These are phyloP conservation scores for Acrocephalus kingi DNA, from an alignment of 2,113 vertebrate species.

Conservation along the genomic window DNA sequence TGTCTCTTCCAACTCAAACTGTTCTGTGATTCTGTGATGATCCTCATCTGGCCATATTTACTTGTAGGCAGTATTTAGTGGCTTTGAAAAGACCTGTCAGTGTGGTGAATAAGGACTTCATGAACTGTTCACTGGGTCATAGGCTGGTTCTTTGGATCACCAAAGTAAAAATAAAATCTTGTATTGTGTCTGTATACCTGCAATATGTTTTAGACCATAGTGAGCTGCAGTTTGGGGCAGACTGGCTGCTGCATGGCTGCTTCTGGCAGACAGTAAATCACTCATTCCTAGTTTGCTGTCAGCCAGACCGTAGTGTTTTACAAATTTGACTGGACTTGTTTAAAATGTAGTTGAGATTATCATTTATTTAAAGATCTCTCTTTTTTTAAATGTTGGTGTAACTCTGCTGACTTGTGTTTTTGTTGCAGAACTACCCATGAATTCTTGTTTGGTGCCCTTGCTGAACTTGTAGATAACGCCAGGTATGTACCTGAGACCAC, in stretches of 20 bases:
- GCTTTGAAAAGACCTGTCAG: background rate
- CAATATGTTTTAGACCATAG: accelerated
- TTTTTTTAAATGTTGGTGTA: background rate
- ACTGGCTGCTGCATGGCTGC: background rate
- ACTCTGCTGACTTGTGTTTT: conserved; percentile 57
- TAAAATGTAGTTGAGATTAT: background rate
- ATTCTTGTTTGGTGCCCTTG: conserved; percentile 97
- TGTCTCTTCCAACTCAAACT: background rate
- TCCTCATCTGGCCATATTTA: background rate
- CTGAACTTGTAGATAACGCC: conserved; percentile 97
- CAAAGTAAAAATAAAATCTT: too few relatives aligned
- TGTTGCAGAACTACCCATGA: conserved; percentile 93
- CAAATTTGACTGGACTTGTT: background rate
- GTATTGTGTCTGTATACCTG: background rate
- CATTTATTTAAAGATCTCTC: background rate
- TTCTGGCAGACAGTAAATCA: background rate
- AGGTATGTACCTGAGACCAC: conserved; percentile 80
- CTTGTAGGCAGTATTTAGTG: background rate
- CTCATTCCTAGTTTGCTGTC: background rate
- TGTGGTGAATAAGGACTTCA: background rate
- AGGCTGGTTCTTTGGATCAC: background rate
- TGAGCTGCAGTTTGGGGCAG: background rate
- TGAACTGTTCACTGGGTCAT: background rate
- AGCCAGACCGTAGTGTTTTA: accelerated
- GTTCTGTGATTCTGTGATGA: background rate